Percentiles rank a stretch among this genome's conserved stretches.
These are phyloP conservation scores for Atrichornis clamosus DNA, from an alignment of 2,113 vertebrate genomes.

Conservation along the genomic window DNA sequence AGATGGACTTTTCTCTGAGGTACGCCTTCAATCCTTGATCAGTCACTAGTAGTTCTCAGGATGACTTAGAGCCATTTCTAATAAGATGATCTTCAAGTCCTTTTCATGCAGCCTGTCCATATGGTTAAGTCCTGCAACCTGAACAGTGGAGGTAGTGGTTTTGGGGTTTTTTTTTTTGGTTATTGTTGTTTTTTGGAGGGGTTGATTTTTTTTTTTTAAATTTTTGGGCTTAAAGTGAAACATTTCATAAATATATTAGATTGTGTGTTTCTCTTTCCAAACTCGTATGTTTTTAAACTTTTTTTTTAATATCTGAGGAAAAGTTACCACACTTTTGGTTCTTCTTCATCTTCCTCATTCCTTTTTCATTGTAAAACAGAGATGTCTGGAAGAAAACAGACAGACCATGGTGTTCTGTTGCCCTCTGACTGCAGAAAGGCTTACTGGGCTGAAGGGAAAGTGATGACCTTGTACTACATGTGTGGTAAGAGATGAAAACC, in stretches of 20 bases:
- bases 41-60: background rate
- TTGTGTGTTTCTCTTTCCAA: background rate
- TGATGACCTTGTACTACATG: background rate
- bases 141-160: background rate
- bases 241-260: background rate
- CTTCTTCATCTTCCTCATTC: background rate
- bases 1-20: background rate
- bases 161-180: fast-evolving
- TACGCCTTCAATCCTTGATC: background rate
- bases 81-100: background rate
- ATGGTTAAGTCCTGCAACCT: background rate
- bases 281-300: background rate
- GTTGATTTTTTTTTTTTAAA: background rate
- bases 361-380: background rate
- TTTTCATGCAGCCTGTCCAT: background rate
- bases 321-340: background rate
- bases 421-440: background rate
- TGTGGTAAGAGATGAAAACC: background rate
- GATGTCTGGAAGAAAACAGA: background rate
- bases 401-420: background rate
- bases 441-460: background rate
- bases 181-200: background rate
- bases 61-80: background rate
- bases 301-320: background rate
- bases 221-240: background rate